phyloP scores from a whole-genome alignment of 2,888 invertebrate genomes.

The Lasius platythorax region DNA sequence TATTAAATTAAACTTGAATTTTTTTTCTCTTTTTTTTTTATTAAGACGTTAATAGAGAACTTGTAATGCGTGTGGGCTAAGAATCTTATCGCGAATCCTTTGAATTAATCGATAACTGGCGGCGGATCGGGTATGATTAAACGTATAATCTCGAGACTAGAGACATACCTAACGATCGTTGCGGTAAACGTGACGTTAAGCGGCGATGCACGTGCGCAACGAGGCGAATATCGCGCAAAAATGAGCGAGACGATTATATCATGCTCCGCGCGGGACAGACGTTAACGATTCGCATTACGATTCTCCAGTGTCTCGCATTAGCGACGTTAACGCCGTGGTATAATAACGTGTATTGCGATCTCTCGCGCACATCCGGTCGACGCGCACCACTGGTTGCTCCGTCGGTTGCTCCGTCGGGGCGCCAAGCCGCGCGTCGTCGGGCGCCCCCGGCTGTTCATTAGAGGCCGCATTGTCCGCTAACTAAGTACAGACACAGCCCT shows the following conservation, averaged over 20 bases:
- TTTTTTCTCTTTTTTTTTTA: not conserved
- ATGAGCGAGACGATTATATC: not conserved
- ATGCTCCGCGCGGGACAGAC: conserved; percentile 13
- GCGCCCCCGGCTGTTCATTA: conserved; percentile 86
- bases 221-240: not conserved
- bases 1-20: conserved; percentile 5
- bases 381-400: conserved; percentile 81
- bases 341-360: conserved; percentile 81
- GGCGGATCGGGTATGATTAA: not conserved
- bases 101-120: not conserved
- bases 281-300: conserved; percentile 72
- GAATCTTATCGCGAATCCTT: not conserved
- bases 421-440: conserved; percentile 70
- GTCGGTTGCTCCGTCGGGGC: conserved; percentile 79
- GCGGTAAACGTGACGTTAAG: not conserved
- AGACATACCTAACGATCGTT: not conserved
- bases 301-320: conserved; percentile 71
- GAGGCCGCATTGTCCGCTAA: conserved; percentile 86
- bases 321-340: conserved; percentile 59
- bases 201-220: not conserved
- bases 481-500: conserved; percentile 83
- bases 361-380: conserved; percentile 79
- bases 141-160: not conserved
- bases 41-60: not conserved
- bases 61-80: not conserved